Evolutionary conservation across 37 sponge, comb jelly and placozoan species (phyloP), one percentile per base, ranked within the genome.

Genomic region (Oscarella lobularis): DNA sequence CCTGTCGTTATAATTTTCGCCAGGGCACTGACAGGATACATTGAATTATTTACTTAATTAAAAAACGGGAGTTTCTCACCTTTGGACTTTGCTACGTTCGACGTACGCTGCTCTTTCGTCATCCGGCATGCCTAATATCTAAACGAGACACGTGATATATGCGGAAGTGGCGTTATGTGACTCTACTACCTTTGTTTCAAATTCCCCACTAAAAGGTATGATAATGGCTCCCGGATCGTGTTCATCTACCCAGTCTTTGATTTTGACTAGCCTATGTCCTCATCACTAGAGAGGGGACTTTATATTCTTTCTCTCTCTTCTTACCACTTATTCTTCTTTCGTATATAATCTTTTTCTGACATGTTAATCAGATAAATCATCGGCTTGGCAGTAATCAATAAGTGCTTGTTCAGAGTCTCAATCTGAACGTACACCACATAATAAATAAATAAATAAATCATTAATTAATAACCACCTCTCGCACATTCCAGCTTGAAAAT

Each of bases 251-350:
- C 87, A 96, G 76, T 92, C 91, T 82, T 96, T 96, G 33, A 96
- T 92, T 69, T 90, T 89, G 4, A 76, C 48, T 66, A 96, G 73
- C 90, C 90, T n/a, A 9, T 20, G 67, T n/a, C n/a, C n/a, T n/a
- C n/a, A 48, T 48, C 27, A 70, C 27, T 14, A 70, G 20, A 70
- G 29, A 48, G 60, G 14, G 14, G 60, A 48, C 60, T 48, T 48
- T 48, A 54, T 54, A 54, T 27, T n/a, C n/a, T n/a, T 27, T 27
- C 14, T 20, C 9, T 48, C 14, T 20, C 9, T 48, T 40, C 72
- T 36, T 33, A 84, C 98, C 98, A 96, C 73, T 96, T 96, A 41
- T 87, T 90, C 73, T 96, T 96, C 85, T 96, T 96, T 60, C 88
- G 80, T 3, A 81, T 84, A 83, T 87, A 96, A 48, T 96, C 90